Conservation (phyloP, 2,113 vertebrate genomes). For the Antigone vipio region DNA sequence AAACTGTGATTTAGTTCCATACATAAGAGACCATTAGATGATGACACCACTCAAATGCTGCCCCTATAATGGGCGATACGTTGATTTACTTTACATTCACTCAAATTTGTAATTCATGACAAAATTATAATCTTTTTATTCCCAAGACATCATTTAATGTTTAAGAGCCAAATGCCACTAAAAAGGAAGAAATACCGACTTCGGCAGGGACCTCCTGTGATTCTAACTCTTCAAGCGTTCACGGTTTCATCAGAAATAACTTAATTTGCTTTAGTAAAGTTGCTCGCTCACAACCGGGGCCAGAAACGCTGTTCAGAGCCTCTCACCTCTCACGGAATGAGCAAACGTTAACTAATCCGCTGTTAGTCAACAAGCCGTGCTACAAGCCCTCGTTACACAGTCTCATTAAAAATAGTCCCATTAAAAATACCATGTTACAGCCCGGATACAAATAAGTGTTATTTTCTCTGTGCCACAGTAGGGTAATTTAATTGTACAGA, state of each 20-base stretch:
- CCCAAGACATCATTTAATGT: not conserved
- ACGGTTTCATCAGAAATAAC: not conserved
- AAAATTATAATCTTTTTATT: not conserved
- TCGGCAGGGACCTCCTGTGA: not conserved
- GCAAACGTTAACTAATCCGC: not conserved
- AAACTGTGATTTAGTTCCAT: not conserved
- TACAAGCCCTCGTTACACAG: not conserved
- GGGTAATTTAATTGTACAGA: not conserved
- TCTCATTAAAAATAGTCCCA: not conserved
- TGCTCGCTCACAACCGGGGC: not conserved
- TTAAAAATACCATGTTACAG: not conserved
- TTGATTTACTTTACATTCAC: not conserved
- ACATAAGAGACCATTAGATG: not conserved
- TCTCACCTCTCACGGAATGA: not conserved
- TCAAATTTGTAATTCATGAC: not conserved
- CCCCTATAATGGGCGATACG: fast-evolving
- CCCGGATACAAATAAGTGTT: not conserved
- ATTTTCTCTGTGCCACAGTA: not conserved
- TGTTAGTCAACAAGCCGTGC: not conserved
- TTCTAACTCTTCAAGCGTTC: fast-evolving
- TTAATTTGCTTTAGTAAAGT: not conserved
- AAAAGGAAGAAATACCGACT: not conserved
- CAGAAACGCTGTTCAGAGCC: not conserved
- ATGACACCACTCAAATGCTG: not conserved
- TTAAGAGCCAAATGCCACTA: not conserved